These are phyloP conservation scores for Rugalucina vietnamica DNA, from an alignment of 2,888 invertebrate genomes.

Conservation along the genomic window DNA sequence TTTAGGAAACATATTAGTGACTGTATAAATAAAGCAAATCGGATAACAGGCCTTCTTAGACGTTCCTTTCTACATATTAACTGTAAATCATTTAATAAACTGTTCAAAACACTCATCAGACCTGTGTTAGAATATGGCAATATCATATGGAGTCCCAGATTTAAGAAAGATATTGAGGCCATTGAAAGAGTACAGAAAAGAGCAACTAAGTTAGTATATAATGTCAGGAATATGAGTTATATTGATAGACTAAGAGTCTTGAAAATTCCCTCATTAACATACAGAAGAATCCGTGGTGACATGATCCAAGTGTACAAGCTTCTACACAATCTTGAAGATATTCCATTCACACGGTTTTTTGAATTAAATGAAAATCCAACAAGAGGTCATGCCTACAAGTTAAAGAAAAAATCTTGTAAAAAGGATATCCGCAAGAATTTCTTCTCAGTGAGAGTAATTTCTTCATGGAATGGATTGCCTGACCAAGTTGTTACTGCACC, in stretches of 20 bases:
- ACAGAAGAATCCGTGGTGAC: slow-evolving; percentile 25
- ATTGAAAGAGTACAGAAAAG: slow-evolving; percentile 14
- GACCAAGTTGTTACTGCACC: too few species aligned
- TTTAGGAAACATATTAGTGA: slow-evolving; percentile 29
- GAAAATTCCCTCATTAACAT: slow-evolving; percentile 21
- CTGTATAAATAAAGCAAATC: slow-evolving; percentile 31
- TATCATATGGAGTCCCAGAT: slow-evolving; percentile 20
- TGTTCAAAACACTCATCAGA: slow-evolving; percentile 20
- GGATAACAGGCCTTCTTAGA: slow-evolving; percentile 16
- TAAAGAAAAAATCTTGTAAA: too few species aligned
- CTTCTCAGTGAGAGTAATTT: too few species aligned
- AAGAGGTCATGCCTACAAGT: too few species aligned
- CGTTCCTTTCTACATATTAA: slow-evolving; percentile 26
- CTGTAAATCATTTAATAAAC: slow-evolving; percentile 17
- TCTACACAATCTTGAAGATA: too few species aligned
- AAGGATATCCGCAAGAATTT: too few species aligned
- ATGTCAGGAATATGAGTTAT: not conserved
- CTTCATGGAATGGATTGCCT: too few species aligned
- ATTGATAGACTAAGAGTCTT: not conserved
- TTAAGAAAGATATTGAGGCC: slow-evolving; percentile 18
- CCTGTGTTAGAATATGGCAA: slow-evolving; percentile 31
- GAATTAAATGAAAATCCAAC: too few species aligned
- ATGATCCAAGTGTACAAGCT: too few species aligned
- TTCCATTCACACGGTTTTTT: too few species aligned
- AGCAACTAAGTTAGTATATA: slow-evolving; percentile 13